Evolutionary conservation across 2,797 vertebrate species (phyloP).

Genomic region (Salmo trutta): DNA sequence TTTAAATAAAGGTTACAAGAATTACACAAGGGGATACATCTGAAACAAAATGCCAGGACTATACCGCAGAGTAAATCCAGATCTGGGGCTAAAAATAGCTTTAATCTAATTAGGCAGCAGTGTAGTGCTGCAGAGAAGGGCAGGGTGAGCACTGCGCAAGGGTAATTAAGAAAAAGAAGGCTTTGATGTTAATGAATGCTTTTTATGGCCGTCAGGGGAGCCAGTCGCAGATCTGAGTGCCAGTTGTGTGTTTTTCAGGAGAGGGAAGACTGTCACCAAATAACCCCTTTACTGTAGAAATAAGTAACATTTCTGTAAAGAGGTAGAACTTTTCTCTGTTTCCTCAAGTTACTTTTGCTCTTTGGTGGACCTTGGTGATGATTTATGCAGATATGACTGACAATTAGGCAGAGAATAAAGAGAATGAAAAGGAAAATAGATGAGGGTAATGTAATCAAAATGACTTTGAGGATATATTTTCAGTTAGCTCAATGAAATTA

Average conservation of each 20-base stretch:
- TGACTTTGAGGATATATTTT: too few relatives aligned
- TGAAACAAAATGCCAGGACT: background rate
- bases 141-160: background rate
- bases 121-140: background rate
- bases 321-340: background rate
- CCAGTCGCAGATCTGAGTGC: background rate
- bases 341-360: background rate
- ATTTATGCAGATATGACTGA: background rate
- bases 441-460: background rate
- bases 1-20: background rate
- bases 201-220: background rate
- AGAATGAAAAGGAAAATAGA: background rate
- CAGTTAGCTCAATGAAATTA: too few relatives aligned
- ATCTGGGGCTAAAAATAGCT: slow-evolving; percentile 9
- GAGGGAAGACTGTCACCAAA: background rate
- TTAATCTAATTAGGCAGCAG: slow-evolving; percentile 9
- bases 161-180: slow-evolving; percentile 1
- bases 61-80: background rate
- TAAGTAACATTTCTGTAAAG: background rate
- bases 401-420: background rate
- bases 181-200: slow-evolving; percentile 4
- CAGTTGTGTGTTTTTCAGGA: background rate
- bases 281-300: background rate
- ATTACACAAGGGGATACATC: background rate
- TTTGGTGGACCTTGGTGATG: background rate